Percentiles rank a stretch among this genome's conserved stretches.
Evolutionary conservation across 2,797 vertebrate species (phyloP).

Genomic region (Harpagifer antarcticus): DNA sequence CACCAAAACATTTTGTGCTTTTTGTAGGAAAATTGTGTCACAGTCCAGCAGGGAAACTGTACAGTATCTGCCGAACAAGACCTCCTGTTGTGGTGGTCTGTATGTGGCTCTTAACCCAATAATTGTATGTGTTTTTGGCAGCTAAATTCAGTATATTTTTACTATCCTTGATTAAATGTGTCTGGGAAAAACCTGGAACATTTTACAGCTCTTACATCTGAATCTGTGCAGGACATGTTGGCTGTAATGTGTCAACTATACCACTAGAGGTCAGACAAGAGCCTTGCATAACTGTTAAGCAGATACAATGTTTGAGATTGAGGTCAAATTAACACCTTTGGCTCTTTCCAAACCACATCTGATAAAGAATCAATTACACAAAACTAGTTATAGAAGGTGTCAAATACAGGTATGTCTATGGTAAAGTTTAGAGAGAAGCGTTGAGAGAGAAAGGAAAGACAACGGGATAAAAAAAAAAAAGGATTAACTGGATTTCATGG

Average conservation of each 20-base stretch:
- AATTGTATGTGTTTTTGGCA: neutral
- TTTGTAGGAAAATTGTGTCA: conserved; percentile 14
- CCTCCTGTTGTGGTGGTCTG: neutral
- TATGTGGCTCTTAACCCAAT: no score
- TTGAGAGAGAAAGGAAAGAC: neutral
- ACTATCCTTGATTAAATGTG: conserved; percentile 5
- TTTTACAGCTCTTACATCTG: neutral
- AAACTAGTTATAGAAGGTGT: neutral
- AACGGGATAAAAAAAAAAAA: neutral
- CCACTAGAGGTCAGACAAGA: conserved; percentile 65
- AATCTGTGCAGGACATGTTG: neutral
- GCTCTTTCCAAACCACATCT: neutral
- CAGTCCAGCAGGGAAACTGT: neutral
- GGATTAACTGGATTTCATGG: conserved; percentile 48
- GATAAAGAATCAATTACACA: conserved; percentile 4
- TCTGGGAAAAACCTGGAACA: conserved; percentile 7
- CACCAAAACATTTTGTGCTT: neutral
- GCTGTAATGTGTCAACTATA: neutral
- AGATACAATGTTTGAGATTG: neutral
- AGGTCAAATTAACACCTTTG: neutral
- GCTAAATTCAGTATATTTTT: neutral
- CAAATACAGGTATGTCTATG: neutral
- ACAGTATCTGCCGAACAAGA: neutral
- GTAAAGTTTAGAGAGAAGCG: conserved; percentile 2
- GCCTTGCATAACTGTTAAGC: conserved; percentile 23